Base-by-base conservation (phyloP, 2,797 vertebrate species). In the Spatula clypeata region DNA sequence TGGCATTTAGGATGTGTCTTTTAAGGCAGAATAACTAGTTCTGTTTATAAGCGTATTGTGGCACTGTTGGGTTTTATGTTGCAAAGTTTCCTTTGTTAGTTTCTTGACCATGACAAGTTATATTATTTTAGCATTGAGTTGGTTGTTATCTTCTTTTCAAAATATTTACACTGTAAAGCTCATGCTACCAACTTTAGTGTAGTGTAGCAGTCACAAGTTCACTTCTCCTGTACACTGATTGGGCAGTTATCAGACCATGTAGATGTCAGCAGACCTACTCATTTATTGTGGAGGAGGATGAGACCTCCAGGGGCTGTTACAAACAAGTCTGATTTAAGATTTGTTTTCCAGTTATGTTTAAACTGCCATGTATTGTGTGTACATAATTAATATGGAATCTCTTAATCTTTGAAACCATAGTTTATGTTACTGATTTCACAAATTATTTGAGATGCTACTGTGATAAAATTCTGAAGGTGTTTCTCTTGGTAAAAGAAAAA, bases 261-360 rank as follows among this genome's bases (percentile, higher is more conserved):
- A 24, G 62, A 75, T 16, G 36, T 40, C 74, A 81, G 34, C 20
- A 93, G 66, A 61, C 18, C 80, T 45, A 7, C 53, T 92, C 49
- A 67, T 87, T 91, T 79, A 67, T 86, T 87, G 77, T 64, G 71
- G 71, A 67, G 67, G 58, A 75, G 67, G 55, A 85, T 0, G 0
- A 79, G 64, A 31, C 85, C 79, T 79, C 80, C 64, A 69, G 90
- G 42, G 67, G n/a, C 67, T 72, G 42, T 45, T 45, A 72, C 58
- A 94, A 94, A 88, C 82, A 83, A 81, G 20, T 72, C 70, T 86
- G 83, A 93, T 91, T 93, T 90, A 88, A 90, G 76, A 73, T 90
- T 93, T 93, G 82, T 96, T 95, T 91, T 83, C 84, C 51, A 75
- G 90, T 79, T 88, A 58, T 34, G 54, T 66, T 94, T 91, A 85